Conservation (phyloP, 2,888 invertebrate species). For the Clanis bilineata region DNA sequence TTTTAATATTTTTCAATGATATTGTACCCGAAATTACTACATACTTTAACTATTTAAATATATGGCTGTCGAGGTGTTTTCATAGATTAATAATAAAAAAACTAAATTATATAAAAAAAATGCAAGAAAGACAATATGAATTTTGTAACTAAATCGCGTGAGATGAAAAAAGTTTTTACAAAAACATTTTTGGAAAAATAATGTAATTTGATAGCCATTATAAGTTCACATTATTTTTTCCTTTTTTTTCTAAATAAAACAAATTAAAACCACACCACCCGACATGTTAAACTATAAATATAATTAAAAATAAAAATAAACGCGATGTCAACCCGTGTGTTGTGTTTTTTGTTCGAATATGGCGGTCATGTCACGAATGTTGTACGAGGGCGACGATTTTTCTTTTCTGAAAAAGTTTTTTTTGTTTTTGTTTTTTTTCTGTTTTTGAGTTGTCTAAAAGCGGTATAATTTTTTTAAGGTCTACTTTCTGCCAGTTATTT, state of each 20-base stretch:
- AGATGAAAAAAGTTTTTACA: no score
- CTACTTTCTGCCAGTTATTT: no score
- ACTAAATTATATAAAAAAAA: no score
- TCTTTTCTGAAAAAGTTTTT: constrained; percentile 79
- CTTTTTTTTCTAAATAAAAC: constrained; percentile 49
- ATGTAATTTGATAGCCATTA: no score
- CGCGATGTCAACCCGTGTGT: constrained; percentile 49
- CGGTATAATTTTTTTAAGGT: neutral
- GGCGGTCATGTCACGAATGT: constrained; percentile 91
- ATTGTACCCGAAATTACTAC: no score
- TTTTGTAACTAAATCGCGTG: no score
- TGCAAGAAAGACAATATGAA: no score
- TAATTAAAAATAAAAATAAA: constrained; percentile 24
- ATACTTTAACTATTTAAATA: no score
- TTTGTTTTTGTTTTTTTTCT: neutral
- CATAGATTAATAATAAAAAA: no score
- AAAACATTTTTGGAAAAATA: no score
- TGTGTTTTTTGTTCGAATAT: constrained; percentile 89
- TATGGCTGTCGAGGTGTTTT: no score
- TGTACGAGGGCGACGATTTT: constrained; percentile 86
- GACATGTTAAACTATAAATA: constrained; percentile 21
- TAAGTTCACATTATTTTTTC: no score
- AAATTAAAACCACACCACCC: constrained; percentile 26
- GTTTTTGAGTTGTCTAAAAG: neutral
- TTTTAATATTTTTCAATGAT: neutral